These are phyloP conservation scores for Coendou prehensilis DNA, from an alignment of 2,797 vertebrate genomes.

Conservation along the genomic window DNA sequence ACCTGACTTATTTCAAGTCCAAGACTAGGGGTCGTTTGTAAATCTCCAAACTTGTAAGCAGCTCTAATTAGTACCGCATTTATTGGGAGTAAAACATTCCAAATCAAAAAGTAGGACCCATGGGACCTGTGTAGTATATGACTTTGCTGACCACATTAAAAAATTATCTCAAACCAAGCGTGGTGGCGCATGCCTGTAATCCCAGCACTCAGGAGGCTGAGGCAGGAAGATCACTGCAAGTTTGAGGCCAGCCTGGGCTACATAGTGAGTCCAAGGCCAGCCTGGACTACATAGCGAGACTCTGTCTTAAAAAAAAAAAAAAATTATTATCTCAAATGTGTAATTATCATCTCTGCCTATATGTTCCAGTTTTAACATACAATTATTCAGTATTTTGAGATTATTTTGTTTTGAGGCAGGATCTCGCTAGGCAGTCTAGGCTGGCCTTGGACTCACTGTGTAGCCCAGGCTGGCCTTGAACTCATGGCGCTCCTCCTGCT, in stretches of 20 bases:
- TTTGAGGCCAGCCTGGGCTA: background rate
- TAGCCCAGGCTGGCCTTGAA: background rate
- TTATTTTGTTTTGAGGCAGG: background rate
- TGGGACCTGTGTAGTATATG: background rate
- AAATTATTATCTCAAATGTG: background rate
- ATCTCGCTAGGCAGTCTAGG: background rate
- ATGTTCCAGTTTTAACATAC: background rate
- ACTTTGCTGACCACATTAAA: background rate
- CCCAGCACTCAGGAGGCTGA: background rate
- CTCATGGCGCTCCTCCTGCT: background rate
- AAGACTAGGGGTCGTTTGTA: background rate
- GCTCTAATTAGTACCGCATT: background rate
- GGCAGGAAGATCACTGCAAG: background rate
- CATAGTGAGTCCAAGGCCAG: background rate
- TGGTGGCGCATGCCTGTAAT: background rate
- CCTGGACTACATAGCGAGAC: background rate
- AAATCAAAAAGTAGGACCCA: background rate
- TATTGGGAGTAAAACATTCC: constrained; percentile 16
- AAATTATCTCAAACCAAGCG: background rate
- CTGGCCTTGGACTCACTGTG: background rate
- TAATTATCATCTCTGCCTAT: constrained; percentile 35
- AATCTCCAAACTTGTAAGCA: constrained; percentile 10
- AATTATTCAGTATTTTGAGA: constrained; percentile 32
- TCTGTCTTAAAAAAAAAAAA: background rate
- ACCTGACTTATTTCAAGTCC: background rate